Percentiles rank a stretch among this genome's conserved stretches.
phyloP scores from a whole-genome alignment of 2,113 vertebrate genomes.

The Dermatemys mawii region DNA sequence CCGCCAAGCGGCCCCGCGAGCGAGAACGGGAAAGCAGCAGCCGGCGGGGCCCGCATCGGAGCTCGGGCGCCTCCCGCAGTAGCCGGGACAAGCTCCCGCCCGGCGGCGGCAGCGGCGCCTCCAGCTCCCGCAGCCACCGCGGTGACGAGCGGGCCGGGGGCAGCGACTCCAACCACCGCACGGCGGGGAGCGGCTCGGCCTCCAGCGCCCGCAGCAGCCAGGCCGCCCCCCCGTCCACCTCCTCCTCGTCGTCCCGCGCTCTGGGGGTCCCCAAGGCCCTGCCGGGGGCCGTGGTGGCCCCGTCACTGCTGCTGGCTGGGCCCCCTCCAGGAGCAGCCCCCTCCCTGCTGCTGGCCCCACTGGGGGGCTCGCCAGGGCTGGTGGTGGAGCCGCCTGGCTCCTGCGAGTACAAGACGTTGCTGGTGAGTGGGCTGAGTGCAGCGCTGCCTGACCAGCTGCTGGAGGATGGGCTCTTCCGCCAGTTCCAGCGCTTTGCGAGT shows the following conservation, averaged over 20 bases:
- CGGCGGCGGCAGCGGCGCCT: slow-evolving; percentile 72
- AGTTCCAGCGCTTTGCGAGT: slow-evolving; percentile 92
- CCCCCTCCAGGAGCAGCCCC: slow-evolving; percentile 69
- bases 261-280: slow-evolving; percentile 66
- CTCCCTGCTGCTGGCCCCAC: slow-evolving; percentile 65
- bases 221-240: slow-evolving; percentile 13
- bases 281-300: slow-evolving; percentile 65
- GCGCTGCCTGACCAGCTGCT: slow-evolving; percentile 94
- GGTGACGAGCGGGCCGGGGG: slow-evolving; percentile 79
- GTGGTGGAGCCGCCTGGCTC: slow-evolving; percentile 73
- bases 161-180: slow-evolving; percentile 62
- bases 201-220: slow-evolving; percentile 55
- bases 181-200: slow-evolving; percentile 66
- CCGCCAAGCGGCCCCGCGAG: slow-evolving; percentile 85
- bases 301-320: slow-evolving; percentile 65
- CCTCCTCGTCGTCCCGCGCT: slow-evolving; percentile 35
- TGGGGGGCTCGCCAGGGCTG: slow-evolving; percentile 70
- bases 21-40: slow-evolving; percentile 82
- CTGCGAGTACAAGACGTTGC: slow-evolving; percentile 93
- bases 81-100: slow-evolving; percentile 57
- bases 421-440: slow-evolving; percentile 94
- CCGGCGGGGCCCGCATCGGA: slow-evolving; percentile 83
- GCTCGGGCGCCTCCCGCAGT: slow-evolving; percentile 71
- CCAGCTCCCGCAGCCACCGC: slow-evolving; percentile 79
- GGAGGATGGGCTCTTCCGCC: slow-evolving; percentile 95